A percentile compares a stretch with the other conserved stretches of the same genome.
Evolutionary conservation across 2,113 vertebrate genomes (phyloP).

Genomic region (Danio rerio): DNA sequence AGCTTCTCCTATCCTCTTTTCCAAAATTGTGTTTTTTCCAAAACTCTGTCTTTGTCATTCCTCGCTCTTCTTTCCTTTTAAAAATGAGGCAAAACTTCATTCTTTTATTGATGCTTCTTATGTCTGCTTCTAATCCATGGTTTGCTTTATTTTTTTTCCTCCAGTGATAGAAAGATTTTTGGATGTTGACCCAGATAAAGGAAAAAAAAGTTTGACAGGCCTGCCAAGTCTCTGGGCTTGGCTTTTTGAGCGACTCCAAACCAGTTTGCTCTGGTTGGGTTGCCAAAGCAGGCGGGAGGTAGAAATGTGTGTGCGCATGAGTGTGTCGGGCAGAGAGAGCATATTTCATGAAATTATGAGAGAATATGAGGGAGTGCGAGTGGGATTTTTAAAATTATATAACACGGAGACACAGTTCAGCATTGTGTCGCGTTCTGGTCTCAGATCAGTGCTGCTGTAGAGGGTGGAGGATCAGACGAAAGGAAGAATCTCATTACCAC

Average conservation of each 20-base stretch:
- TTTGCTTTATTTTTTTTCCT: constrained; percentile 51
- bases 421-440: constrained; percentile 43
- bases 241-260: constrained; percentile 78
- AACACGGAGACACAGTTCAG: constrained; percentile 44
- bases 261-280: constrained; percentile 83
- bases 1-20: not conserved
- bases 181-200: constrained; percentile 63
- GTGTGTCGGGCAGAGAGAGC: constrained; percentile 4
- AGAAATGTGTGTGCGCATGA: constrained; percentile 28
- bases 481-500: constrained; percentile 15
- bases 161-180: constrained; percentile 53
- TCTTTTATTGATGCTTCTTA: constrained; percentile 66
- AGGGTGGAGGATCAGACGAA: constrained; percentile 28
- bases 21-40: not conserved
- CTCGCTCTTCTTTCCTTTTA: constrained; percentile 17
- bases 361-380: constrained; percentile 26
- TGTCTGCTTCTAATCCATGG: constrained; percentile 56
- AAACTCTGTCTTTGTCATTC: not conserved
- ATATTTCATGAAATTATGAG: constrained; percentile 40
- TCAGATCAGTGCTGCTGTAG: constrained; percentile 13
- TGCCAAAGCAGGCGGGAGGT: constrained; percentile 62
- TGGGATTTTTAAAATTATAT: constrained; percentile 33
- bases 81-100: constrained; percentile 53
- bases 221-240: constrained; percentile 79
- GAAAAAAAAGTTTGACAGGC: constrained; percentile 53